Percentiles rank a stretch among this genome's conserved stretches.
Conservation (phyloP, 2,888 invertebrate species). For the Drosophila paranaensis region DNA sequence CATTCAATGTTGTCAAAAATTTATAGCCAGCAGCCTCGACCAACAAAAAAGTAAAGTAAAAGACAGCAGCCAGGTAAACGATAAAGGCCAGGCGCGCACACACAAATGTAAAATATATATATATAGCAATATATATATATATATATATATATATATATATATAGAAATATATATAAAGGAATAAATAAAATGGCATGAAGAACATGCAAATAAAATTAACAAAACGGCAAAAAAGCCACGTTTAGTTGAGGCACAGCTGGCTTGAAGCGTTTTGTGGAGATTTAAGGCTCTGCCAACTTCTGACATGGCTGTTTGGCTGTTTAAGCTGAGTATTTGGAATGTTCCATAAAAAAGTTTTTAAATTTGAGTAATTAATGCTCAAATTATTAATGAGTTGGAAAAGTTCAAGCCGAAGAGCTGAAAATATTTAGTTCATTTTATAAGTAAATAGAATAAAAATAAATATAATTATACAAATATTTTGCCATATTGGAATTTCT, state of each 20-base stretch:
- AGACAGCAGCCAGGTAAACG: constrained; percentile 35
- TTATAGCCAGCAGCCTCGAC: constrained; percentile 46
- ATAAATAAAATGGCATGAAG: constrained; percentile 72
- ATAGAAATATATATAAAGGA: constrained; percentile 38
- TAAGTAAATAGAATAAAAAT: no score
- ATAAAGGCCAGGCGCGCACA: constrained; percentile 34
- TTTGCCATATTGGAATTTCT: no score
- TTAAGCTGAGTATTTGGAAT: not conserved
- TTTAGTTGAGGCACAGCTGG: constrained; percentile 38
- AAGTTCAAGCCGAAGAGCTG: not conserved
- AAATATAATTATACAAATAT: no score
- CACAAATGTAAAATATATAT: constrained; percentile 12
- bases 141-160: not conserved
- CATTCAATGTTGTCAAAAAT: constrained; percentile 73
- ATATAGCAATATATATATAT: constrained; percentile 15
- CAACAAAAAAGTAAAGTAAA: constrained; percentile 13
- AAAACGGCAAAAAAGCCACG: constrained; percentile 35
- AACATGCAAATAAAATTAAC: constrained; percentile 77
- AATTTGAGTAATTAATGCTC: not conserved
- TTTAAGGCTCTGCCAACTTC: constrained; percentile 22
- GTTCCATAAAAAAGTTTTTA: not conserved
- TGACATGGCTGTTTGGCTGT: not conserved
- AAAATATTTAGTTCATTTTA: no score
- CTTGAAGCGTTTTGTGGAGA: constrained; percentile 24
- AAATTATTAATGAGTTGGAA: not conserved